phyloP scores from a whole-genome alignment of 2,888 invertebrate genomes.

The Incurvaria masculella region DNA sequence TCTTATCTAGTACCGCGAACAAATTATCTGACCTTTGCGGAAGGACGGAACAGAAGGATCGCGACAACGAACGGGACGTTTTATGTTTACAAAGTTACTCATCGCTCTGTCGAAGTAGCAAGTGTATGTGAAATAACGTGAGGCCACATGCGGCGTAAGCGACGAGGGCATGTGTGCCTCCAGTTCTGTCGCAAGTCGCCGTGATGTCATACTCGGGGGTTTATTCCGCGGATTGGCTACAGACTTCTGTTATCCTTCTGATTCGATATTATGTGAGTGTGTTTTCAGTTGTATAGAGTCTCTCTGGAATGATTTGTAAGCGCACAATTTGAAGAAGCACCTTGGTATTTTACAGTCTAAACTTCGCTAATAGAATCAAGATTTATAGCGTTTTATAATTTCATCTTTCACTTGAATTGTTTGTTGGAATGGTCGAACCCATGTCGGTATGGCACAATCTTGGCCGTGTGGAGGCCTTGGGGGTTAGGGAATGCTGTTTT shows the following conservation, averaged over 20 bases:
- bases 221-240: not conserved
- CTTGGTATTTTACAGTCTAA: too few relatives aligned
- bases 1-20: not conserved
- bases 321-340: too few relatives aligned
- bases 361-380: too few relatives aligned
- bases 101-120: not conserved
- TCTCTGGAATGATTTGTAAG: too few relatives aligned
- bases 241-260: conserved; percentile 2
- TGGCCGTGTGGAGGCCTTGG: too few relatives aligned
- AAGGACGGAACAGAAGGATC: too few relatives aligned
- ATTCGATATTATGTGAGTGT: conserved; percentile 5
- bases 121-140: not conserved
- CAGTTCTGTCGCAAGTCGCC: not conserved
- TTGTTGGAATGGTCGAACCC: too few relatives aligned
- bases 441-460: too few relatives aligned
- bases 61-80: too few relatives aligned
- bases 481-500: too few relatives aligned
- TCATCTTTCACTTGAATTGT: too few relatives aligned
- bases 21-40: not conserved
- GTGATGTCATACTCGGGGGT: not conserved
- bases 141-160: not conserved
- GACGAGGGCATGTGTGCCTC: not conserved
- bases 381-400: too few relatives aligned
- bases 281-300: conserved; percentile 1
- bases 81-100: not conserved